Evolutionary conservation across 2,797 vertebrate species (phyloP).

Genomic region (Megaceryle alcyon): DNA sequence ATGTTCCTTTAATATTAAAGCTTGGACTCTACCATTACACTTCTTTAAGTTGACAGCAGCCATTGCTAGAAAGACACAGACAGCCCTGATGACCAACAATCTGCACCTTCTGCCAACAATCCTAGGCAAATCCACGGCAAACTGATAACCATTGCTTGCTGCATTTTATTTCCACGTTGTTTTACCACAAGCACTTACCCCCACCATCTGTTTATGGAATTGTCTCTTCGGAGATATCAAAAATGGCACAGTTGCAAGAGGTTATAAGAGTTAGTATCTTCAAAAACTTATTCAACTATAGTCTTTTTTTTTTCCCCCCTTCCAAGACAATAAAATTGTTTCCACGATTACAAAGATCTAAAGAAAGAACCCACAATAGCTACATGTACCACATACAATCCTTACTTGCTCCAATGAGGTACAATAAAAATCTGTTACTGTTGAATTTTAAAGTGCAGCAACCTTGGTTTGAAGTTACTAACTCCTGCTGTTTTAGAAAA

Average conservation of each 20-base stretch:
- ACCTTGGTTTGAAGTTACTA: neutral
- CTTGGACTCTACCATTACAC: neutral
- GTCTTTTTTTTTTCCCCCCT: rapidly evolving
- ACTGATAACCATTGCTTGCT: neutral
- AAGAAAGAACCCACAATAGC: neutral
- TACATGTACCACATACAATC: neutral
- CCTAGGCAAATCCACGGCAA: neutral
- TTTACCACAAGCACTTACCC: neutral
- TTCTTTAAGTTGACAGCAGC: rapidly evolving
- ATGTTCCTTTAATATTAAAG: neutral
- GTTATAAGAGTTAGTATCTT: neutral
- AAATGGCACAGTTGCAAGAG: neutral
- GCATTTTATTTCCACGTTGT: neutral
- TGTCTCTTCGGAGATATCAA: neutral
- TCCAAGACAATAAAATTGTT: neutral
- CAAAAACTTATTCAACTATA: neutral
- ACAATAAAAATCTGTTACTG: neutral
- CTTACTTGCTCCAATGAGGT: neutral
- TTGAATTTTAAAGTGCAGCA: neutral
- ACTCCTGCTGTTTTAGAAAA: neutral
- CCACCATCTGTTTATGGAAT: neutral
- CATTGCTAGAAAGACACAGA: neutral
- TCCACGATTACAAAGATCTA: neutral
- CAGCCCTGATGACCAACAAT: neutral
- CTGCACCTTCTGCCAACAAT: neutral